A percentile compares a stretch with the other conserved stretches of the same genome.
These are phyloP conservation scores for Rhinopomastus cyanomelas DNA, from an alignment of 2,113 vertebrate genomes.

Conservation along the genomic window DNA sequence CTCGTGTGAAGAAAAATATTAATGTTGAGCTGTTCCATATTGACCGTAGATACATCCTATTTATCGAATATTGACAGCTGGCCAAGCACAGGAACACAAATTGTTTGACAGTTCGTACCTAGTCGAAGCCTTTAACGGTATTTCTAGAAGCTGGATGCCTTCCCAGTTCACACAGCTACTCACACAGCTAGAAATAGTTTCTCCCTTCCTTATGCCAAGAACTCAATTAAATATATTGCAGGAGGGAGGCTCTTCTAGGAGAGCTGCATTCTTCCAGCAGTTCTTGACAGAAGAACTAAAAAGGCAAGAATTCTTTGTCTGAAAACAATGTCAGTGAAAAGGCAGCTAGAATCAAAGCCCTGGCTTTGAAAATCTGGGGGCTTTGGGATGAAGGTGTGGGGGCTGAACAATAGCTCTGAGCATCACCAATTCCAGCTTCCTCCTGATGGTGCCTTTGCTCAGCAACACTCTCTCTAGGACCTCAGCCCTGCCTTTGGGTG, in stretches of 20 bases:
- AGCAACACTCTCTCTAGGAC: not conserved
- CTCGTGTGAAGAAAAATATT: conserved; percentile 35
- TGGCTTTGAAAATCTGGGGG: not conserved
- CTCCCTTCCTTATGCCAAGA: conserved; percentile 39
- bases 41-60: conserved; percentile 24
- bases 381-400: not conserved
- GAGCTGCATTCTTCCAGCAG: not conserved
- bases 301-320: not conserved
- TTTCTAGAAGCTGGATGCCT: conserved; percentile 17
- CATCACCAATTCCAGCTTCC: not conserved
- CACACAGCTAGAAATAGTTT: conserved; percentile 45
- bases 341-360: not conserved
- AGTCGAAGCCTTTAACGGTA: conserved; percentile 28
- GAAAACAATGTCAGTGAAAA: not conserved
- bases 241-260: not conserved
- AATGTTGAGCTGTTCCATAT: conserved; percentile 42
- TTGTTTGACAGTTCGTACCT: conserved; percentile 14
- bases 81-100: conserved; percentile 40
- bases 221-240: conserved; percentile 39
- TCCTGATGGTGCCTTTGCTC: not conserved
- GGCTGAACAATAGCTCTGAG: not conserved
- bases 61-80: conserved; percentile 55
- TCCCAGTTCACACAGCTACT: conserved; percentile 41
- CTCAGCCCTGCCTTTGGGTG: not conserved
- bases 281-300: not conserved